These are phyloP conservation scores for Turritopsis dohrnii DNA, from an alignment of 30 jellyfish, hydroid and myxozoan genomes.

Conservation along the genomic window DNA sequence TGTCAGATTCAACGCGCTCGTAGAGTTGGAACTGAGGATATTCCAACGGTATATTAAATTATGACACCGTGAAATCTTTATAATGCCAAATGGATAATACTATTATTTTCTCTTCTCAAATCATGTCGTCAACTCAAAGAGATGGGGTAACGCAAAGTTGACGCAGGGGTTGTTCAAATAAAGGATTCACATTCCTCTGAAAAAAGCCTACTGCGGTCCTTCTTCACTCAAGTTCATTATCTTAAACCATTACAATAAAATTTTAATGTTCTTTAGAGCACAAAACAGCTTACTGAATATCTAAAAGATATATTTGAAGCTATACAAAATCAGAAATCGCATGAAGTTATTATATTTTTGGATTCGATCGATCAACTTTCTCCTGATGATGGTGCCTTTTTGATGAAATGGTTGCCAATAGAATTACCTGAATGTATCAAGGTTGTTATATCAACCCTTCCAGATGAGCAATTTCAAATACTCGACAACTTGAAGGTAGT, in stretches of 20 bases:
- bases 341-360: conserved; percentile 36
- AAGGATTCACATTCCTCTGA: too few relatives aligned
- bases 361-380: conserved; percentile 85
- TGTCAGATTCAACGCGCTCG: conserved; percentile 35
- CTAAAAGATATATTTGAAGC: conserved; percentile 29
- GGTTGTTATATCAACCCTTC: conserved; percentile 64
- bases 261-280: conserved; percentile 45
- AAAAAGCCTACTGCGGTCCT: too few relatives aligned
- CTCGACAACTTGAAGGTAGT: conserved; percentile 64
- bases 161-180: too few relatives aligned
- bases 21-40: neutral
- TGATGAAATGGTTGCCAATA: conserved; percentile 84
- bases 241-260: neutral
- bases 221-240: too few relatives aligned
- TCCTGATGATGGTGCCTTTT: conserved; percentile 65
- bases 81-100: too few relatives aligned
- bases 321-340: conserved; percentile 3
- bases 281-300: conserved; percentile 57
- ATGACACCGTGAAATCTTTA: neutral
- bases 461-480: conserved; percentile 59
- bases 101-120: too few relatives aligned
- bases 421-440: conserved; percentile 33
- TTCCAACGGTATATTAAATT: neutral
- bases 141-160: too few relatives aligned
- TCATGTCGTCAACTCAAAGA: too few relatives aligned